phyloP scores from a whole-genome alignment of 2,888 invertebrate species.

The Dioctria linearis region DNA sequence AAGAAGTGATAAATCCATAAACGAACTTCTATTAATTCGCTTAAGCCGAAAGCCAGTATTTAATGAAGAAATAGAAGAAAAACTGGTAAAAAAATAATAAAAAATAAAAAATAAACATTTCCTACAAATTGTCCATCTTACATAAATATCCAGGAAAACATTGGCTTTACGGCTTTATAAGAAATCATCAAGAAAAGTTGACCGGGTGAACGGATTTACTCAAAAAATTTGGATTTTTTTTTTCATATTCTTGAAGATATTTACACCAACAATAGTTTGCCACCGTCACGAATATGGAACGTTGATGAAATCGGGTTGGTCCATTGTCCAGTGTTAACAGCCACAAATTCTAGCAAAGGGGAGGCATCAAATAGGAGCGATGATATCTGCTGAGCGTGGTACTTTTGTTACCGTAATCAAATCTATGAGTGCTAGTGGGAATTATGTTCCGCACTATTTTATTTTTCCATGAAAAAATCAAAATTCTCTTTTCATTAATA shows the following conservation, averaged over 20 bases:
- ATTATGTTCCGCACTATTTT: conserved; percentile 34
- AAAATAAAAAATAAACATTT: conserved; percentile 1
- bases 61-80: conserved; percentile 44
- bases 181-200: background rate
- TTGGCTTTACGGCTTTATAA: conserved; percentile 7
- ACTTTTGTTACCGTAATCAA: conserved; percentile 25
- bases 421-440: conserved; percentile 33
- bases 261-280: background rate
- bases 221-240: background rate
- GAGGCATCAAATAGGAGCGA: conserved; percentile 1
- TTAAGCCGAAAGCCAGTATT: conserved; percentile 23
- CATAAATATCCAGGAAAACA: background rate
- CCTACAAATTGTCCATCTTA: background rate
- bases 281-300: conserved; percentile 7
- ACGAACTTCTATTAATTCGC: conserved; percentile 18
- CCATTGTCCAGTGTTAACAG: background rate
- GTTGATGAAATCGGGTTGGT: background rate
- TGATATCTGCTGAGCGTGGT: background rate
- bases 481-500: no score
- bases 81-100: conserved; percentile 45
- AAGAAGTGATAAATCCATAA: background rate
- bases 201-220: background rate
- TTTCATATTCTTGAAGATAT: background rate
- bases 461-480: no score
- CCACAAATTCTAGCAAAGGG: background rate